These are phyloP conservation scores for Bombus fervidus DNA, from an alignment of 1,140 invertebrate species.

Conservation along the genomic window DNA sequence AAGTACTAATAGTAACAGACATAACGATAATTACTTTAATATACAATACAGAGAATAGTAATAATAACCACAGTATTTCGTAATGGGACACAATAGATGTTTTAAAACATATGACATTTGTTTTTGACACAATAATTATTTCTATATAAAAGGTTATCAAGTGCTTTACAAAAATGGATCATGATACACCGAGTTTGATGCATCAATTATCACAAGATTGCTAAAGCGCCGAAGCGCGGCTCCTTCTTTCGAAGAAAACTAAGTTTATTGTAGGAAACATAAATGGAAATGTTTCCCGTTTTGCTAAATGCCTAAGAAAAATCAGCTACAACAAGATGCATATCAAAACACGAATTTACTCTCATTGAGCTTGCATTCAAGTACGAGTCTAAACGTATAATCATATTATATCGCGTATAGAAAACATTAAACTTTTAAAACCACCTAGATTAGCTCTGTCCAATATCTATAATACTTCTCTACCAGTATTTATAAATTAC, in stretches of 20 bases:
- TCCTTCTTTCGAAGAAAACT: slow-evolving; percentile 20
- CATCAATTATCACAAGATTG: slow-evolving; percentile 50
- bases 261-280: slow-evolving; percentile 40
- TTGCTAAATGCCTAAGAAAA: slow-evolving; percentile 69
- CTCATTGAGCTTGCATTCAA: slow-evolving; percentile 7
- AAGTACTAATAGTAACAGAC: slow-evolving; percentile 57
- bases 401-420: slow-evolving; percentile 10
- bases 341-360: slow-evolving; percentile 39
- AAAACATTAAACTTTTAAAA: slow-evolving; percentile 31
- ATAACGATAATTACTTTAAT: slow-evolving; percentile 50
- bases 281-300: slow-evolving; percentile 59
- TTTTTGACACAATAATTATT: slow-evolving; percentile 30
- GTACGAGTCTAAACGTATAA: slow-evolving; percentile 9
- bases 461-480: slow-evolving; percentile 21
- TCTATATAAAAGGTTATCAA: slow-evolving; percentile 50
- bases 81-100: slow-evolving; percentile 50
- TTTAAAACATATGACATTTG: slow-evolving; percentile 40
- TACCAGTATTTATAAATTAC: slow-evolving; percentile 31
- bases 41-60: slow-evolving; percentile 36
- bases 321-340: slow-evolving; percentile 39
- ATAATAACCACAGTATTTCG: slow-evolving; percentile 34
- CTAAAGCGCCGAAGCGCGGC: slow-evolving; percentile 28
- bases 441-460: slow-evolving; percentile 15
- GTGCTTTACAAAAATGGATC: slow-evolving; percentile 58
- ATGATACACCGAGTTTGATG: slow-evolving; percentile 6